Percentiles rank a stretch among this genome's conserved stretches.
These are phyloP conservation scores for Hippocampus abdominalis DNA, from an alignment of 2,113 vertebrate species.

Conservation along the genomic window DNA sequence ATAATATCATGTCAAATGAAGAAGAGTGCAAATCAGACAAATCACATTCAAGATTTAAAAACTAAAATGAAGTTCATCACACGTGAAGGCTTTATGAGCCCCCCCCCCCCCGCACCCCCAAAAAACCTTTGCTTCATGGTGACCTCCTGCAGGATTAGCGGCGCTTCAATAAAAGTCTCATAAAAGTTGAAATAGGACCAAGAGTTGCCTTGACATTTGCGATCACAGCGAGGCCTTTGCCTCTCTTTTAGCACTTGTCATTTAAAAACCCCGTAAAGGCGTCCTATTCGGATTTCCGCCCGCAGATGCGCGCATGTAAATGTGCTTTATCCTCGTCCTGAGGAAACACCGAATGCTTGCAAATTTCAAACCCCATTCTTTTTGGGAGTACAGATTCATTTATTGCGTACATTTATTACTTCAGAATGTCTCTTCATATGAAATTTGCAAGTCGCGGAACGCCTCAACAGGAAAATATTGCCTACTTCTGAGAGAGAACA, in stretches of 20 bases:
- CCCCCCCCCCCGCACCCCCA: rapidly evolving
- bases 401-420: too few relatives aligned
- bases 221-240: slow-evolving; percentile 14
- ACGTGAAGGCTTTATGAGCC: background rate
- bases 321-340: slow-evolving; percentile 5
- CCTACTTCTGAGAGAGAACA: too few relatives aligned
- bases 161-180: slow-evolving; percentile 31
- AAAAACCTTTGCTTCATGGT: background rate
- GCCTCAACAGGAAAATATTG: too few relatives aligned
- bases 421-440: too few relatives aligned
- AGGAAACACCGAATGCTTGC: too few relatives aligned
- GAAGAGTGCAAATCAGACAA: background rate
- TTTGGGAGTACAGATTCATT: too few relatives aligned
- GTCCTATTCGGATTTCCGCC: slow-evolving; percentile 14
- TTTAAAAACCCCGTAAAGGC: slow-evolving; percentile 16
- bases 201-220: slow-evolving; percentile 33
- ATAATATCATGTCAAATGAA: too few relatives aligned
- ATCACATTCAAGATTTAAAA: background rate
- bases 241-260: slow-evolving; percentile 27
- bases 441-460: too few relatives aligned
- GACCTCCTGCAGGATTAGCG: background rate
- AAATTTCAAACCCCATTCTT: too few relatives aligned
- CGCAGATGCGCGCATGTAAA: slow-evolving; percentile 22
- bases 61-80: too few relatives aligned
- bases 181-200: slow-evolving; percentile 21